Evolutionary conservation across 2,797 vertebrate genomes (phyloP).

Genomic region (Molossus molossus): DNA sequence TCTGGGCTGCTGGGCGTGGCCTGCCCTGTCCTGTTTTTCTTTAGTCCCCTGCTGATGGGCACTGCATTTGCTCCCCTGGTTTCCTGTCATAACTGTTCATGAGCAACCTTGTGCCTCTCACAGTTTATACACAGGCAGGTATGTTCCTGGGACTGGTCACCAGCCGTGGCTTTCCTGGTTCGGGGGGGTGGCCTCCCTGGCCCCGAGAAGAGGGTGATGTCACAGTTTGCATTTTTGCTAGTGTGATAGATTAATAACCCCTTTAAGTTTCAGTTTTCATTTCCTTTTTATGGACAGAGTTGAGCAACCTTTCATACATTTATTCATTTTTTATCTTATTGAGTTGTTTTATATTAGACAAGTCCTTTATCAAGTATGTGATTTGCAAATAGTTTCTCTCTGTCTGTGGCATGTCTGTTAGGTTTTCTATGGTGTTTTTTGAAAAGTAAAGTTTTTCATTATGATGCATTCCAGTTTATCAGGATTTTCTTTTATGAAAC

Average conservation of each 20-base stretch:
- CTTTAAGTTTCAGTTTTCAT: neutral
- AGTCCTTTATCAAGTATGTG: neutral
- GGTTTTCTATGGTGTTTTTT: neutral
- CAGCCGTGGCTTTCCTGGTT: neutral
- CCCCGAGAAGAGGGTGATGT: neutral
- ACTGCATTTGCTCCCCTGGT: neutral
- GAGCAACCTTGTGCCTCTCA: accelerated
- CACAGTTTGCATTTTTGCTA: neutral
- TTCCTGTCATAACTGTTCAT: accelerated
- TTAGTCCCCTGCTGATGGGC: neutral
- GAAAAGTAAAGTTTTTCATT: conserved; percentile 13
- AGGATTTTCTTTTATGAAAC: neutral
- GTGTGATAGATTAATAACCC: neutral
- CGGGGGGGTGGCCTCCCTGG: neutral
- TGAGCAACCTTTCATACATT: neutral
- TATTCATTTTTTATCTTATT: neutral
- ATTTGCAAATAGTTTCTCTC: neutral
- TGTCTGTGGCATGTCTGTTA: neutral
- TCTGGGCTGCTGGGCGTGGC: neutral
- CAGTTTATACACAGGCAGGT: neutral
- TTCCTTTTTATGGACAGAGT: no score
- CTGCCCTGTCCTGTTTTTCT: neutral
- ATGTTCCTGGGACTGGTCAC: neutral
- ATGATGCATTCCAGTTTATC: neutral
- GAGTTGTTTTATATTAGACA: neutral